These are phyloP conservation scores for Neoarius graeffei DNA, from an alignment of 2,113 vertebrate species.

Conservation along the genomic window DNA sequence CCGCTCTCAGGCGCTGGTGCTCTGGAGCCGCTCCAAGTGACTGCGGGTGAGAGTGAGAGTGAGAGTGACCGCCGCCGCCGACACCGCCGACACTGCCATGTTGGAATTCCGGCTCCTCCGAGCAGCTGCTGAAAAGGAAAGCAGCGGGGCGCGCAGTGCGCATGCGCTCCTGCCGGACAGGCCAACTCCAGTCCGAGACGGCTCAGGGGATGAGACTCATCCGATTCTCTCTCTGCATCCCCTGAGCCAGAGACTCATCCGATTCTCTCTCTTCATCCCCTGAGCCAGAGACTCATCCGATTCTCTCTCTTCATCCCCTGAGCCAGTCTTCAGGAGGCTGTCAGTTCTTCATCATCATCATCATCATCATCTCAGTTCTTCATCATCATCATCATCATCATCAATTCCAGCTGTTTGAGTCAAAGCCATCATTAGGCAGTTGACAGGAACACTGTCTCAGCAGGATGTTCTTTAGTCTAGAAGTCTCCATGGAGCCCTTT, in stretches of 20 bases:
- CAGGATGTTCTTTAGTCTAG: background rate
- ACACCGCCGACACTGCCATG: slow-evolving; percentile 40
- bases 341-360: background rate
- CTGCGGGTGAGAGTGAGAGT: slow-evolving; percentile 34
- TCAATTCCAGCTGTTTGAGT: background rate
- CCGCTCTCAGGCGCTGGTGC: slow-evolving; percentile 8
- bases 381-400: background rate
- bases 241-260: too few relatives aligned
- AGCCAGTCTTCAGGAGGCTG: background rate
- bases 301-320: too few relatives aligned
- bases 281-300: background rate
- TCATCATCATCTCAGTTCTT: background rate
- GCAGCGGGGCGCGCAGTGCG: slow-evolving; percentile 28
- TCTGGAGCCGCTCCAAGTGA: slow-evolving; percentile 34
- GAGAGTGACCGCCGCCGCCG: slow-evolving; percentile 6
- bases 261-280: too few relatives aligned
- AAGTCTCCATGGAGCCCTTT: background rate
- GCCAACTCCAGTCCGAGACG: slow-evolving; percentile 25
- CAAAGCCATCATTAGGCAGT: background rate
- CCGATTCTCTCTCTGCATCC: too few relatives aligned
- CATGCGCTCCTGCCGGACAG: slow-evolving; percentile 33
- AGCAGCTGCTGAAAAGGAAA: slow-evolving; percentile 40
- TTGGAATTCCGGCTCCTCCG: slow-evolving; percentile 44
- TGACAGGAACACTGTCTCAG: background rate
- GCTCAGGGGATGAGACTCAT: background rate